Base-by-base conservation (phyloP, 2,888 invertebrate species). In the Apoda limacodes region DNA sequence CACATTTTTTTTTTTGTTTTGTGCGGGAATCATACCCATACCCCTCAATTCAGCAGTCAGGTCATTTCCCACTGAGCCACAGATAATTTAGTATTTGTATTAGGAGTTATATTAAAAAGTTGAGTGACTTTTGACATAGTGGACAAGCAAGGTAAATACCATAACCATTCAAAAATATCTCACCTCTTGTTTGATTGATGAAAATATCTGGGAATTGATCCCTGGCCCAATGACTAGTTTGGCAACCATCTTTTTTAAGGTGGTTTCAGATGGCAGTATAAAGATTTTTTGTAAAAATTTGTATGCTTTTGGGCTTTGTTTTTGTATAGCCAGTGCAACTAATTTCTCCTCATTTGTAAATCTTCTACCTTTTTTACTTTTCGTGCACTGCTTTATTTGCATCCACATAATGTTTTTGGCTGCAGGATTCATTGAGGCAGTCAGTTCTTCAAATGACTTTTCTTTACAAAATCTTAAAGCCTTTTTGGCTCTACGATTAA, bases 231-330 rank as follows among this genome's bases (percentile, higher is more conserved):
- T 30, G 17, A 32, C 23, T 3, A 42, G 13, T 11, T 28, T 19
- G 12, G 26, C 10, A 6, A 39, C 22, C 14, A 42, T 14, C 32
- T 36, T 40, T 6, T 37, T 34, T 9, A 45, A 14, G 2, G 38
- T 43, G 2, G 28, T 13, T 25, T 25, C 32, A 6, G 40, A 39
- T 4, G 44, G 43, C 13, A 44, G 15, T 7, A 41, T 41, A 30
- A 44, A 46, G 9, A 45, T 45, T 22, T 37, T 42, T 10, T 40
- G 37, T 5, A 45, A 21, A 22, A 43, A 28, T 30, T 28, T 28
- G 10, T 34, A 39, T 1, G 13, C 24, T 27, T 36, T 39, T 3
- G 36, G 39, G 19, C 39, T 31, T 24, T 35, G 37, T 19, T 34
- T 37, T 28, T 35, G 23, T 7, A 40, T 31, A 6, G 33, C 11